Percentiles rank a stretch among this genome's conserved stretches.
phyloP scores from a whole-genome alignment of 1,140 invertebrate species.

The Plectrocnemia conspersa region DNA sequence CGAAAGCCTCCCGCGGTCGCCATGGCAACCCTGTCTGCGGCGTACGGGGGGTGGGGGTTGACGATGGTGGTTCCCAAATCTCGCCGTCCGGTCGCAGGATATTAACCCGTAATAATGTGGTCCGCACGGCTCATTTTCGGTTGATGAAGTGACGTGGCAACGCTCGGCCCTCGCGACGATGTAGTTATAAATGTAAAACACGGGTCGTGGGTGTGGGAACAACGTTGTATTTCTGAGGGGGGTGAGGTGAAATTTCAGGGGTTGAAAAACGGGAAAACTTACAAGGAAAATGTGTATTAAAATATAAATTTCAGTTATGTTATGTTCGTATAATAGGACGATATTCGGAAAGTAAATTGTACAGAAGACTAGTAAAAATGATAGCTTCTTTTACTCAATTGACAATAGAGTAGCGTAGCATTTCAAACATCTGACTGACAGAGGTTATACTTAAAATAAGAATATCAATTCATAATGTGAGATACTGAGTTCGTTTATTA shows the following conservation, averaged over 20 bases:
- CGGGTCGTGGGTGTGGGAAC: conserved; percentile 11
- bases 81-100: conserved; percentile 17
- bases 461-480: too few species aligned
- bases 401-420: too few species aligned
- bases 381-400: too few species aligned
- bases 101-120: conserved; percentile 32
- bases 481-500: too few species aligned
- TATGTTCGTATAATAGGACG: too few species aligned
- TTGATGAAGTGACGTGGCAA: conserved; percentile 25
- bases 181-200: conserved; percentile 37
- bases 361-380: too few species aligned
- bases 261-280: neutral
- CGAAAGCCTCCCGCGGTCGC: conserved; percentile 15
- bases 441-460: too few species aligned
- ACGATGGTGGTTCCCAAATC: neutral
- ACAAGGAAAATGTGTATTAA: too few species aligned
- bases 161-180: conserved; percentile 9
- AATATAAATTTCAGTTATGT: too few species aligned
- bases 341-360: too few species aligned
- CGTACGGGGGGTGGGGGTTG: conserved; percentile 22
- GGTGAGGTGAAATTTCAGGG: neutral
- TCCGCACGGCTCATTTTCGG: conserved; percentile 28
- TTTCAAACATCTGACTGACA: too few species aligned
- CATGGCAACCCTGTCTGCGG: conserved; percentile 34
- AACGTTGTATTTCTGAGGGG: neutral